Base-by-base conservation (phyloP, 2,797 vertebrate genomes). In the Taeniopygia guttata region DNA sequence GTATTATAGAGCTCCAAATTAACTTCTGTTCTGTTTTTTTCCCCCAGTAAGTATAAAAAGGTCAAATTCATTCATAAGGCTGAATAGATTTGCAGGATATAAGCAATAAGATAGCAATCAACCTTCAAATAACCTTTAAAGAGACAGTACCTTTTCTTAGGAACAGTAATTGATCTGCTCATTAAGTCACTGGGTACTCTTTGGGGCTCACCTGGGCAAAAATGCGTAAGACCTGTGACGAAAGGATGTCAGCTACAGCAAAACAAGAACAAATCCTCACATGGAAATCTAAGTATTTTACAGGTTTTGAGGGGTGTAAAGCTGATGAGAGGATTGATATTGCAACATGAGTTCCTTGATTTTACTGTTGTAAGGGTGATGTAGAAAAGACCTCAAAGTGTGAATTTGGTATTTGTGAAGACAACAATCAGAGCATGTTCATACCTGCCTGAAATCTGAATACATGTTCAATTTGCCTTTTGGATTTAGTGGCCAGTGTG, bases 21-120 rank as follows among this genome's bases (percentile, higher is more conserved):
- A 99, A 98, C 98, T 99, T 98, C 98, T 98, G 97, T 98, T 98
- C 98, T 98, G 98, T 95, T 98, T 98, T 98, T 92, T 98, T 97
- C 96, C 72, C 97, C 97, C 97, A 97, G 98, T 98, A 99, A 98
- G 98, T 97, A 98, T 98, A 99, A 99, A 99, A 99, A 99, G 99
- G 99, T 99, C 99, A 99, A 99, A 99, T 98, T 98, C 98, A 99
- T 99, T 99, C 99, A 99, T 99, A 98, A 98, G 98, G 97, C 98
- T 98, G 96, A 98, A 98, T 98, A 98, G 98, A 99, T 98, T 98
- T 98, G 98, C 97, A 98, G 97, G 98, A 98, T 98, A 98, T 97
- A 98, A 98, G 97, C 95, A 93, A 97, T 97, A 98, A 98, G 98
- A 98, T 99, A 98, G 98, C 98, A 98, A 98, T 98, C 98, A 98